These are phyloP conservation scores for Polyommatus iphigenia DNA, from an alignment of 2,888 invertebrate species.

Conservation along the genomic window DNA sequence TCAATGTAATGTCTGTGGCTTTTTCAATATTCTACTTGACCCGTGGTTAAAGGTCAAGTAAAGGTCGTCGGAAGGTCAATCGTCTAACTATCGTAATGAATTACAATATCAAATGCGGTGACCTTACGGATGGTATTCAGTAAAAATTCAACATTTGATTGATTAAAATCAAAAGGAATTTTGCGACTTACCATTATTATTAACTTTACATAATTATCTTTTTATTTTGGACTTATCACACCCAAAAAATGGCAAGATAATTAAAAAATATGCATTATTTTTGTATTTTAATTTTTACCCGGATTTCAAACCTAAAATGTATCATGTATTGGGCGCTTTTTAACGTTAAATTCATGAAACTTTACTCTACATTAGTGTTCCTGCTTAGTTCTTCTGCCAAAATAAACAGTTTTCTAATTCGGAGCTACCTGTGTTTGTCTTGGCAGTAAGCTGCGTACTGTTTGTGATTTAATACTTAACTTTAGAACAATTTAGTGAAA, in stretches of 20 bases:
- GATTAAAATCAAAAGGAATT: background rate
- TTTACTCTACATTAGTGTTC: slow-evolving; percentile 35
- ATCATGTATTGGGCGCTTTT: background rate
- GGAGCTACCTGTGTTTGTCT: slow-evolving; percentile 38
- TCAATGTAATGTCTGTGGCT: background rate
- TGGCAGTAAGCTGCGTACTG: slow-evolving; percentile 34
- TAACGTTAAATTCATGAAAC: slow-evolving; percentile 10
- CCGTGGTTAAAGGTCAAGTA: background rate
- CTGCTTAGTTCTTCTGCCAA: slow-evolving; percentile 39
- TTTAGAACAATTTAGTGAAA: slow-evolving; percentile 32
- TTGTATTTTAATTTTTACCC: background rate
- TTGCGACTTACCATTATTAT: background rate
- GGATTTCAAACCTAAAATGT: background rate
- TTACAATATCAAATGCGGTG: background rate
- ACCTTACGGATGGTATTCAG: background rate
- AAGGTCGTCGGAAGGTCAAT: background rate
- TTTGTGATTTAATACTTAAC: slow-evolving; percentile 31
- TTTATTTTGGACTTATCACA: too few species aligned
- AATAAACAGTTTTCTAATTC: slow-evolving; percentile 42
- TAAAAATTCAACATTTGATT: background rate
- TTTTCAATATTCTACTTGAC: background rate
- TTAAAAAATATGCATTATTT: background rate
- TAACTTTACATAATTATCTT: too few species aligned
- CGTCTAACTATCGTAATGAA: background rate
- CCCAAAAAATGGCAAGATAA: too few species aligned